These are phyloP conservation scores for Malurus elegans DNA, from an alignment of 2,113 vertebrate genomes.

Conservation along the genomic window DNA sequence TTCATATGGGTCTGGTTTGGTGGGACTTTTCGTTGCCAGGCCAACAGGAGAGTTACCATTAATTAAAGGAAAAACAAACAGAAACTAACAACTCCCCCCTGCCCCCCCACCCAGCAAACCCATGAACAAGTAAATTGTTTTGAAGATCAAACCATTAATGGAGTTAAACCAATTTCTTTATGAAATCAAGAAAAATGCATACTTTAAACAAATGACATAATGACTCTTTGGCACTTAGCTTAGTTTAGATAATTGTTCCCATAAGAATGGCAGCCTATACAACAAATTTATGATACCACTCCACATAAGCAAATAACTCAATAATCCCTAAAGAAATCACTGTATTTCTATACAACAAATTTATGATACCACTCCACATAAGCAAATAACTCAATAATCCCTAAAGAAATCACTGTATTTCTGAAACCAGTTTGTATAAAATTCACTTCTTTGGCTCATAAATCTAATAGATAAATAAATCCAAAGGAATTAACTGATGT, in stretches of 20 bases:
- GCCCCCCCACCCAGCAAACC: not conserved
- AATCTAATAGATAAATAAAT: not conserved
- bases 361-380: not conserved
- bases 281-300: not conserved
- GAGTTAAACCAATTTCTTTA: not conserved
- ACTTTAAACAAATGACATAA: not conserved
- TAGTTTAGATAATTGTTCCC: not conserved
- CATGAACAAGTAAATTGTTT: not conserved
- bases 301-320: not conserved
- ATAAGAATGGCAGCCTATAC: not conserved
- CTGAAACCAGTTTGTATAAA: not conserved
- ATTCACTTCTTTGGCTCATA: not conserved
- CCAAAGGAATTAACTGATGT: not conserved
- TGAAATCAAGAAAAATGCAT: not conserved
- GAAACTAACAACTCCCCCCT: not conserved
- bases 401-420: not conserved
- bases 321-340: not conserved
- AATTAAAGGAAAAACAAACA: not conserved
- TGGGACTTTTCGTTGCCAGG: not conserved
- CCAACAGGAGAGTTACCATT: not conserved
- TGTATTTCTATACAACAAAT: not conserved
- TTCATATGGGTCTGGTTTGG: not conserved
- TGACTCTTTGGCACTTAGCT: not conserved
- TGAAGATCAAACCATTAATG: not conserved
- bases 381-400: not conserved